These are phyloP conservation scores for Sitobion miscanthi DNA, from an alignment of 1,140 invertebrate species.

Conservation along the genomic window DNA sequence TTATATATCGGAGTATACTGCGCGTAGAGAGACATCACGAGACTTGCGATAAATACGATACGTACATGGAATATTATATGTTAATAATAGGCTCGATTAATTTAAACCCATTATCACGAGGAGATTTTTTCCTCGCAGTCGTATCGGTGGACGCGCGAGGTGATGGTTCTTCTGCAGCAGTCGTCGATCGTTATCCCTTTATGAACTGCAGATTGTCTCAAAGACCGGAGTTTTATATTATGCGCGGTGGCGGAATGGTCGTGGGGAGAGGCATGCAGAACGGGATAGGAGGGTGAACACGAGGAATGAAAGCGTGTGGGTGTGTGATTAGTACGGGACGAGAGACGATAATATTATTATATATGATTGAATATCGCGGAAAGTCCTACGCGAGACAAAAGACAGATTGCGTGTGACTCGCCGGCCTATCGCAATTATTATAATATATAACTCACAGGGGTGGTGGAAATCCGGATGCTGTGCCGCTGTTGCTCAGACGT, in stretches of 20 bases:
- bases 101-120: neutral
- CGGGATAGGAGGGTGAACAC: neutral
- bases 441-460: neutral
- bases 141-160: neutral
- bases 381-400: neutral
- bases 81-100: neutral
- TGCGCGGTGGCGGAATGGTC: no score
- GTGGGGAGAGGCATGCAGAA: no score
- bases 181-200: neutral
- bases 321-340: neutral
- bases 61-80: neutral
- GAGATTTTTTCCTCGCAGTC: neutral
- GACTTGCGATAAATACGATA: neutral
- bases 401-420: neutral
- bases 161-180: neutral
- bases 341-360: neutral
- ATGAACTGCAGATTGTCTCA: neutral
- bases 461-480: neutral
- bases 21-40: neutral
- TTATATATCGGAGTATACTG: neutral
- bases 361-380: neutral
- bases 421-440: neutral
- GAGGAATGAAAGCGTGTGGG: neutral
- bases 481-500: neutral
- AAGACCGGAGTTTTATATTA: neutral